Percentiles rank a stretch among this genome's conserved stretches.
Evolutionary conservation across 2,888 invertebrate species (phyloP).

Genomic region (Pterostichus madidus): DNA sequence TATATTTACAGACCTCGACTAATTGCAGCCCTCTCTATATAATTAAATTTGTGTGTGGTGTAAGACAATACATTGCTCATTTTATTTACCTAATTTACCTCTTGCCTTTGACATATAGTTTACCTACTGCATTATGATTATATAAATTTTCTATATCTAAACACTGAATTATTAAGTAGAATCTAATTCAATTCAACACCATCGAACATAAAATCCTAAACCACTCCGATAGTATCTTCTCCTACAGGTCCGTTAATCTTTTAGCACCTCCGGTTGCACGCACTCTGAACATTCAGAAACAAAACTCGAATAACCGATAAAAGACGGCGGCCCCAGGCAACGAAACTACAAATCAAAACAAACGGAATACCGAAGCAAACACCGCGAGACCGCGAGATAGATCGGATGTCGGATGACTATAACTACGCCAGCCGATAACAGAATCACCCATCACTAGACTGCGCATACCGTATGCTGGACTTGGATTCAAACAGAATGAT

Average conservation of each 20-base stretch:
- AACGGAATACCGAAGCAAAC: conserved; percentile 5
- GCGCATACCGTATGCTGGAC: no score
- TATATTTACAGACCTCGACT: no score
- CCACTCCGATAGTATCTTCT: background rate
- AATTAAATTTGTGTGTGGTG: no score
- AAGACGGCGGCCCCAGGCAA: conserved; percentile 12
- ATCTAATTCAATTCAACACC: conserved; percentile 9
- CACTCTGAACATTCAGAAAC: conserved; percentile 39
- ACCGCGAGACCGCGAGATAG: background rate
- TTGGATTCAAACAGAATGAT: no score
- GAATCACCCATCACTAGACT: conserved; percentile 20
- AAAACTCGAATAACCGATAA: conserved; percentile 36
- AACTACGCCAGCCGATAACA: conserved; percentile 11
- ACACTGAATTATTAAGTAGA: background rate
- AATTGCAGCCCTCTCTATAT: no score
- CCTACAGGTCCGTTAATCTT: conserved; percentile 30
- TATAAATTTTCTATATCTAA: background rate
- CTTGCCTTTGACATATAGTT: no score
- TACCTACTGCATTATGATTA: no score
- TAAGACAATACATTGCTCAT: no score
- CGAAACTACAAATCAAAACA: conserved; percentile 45
- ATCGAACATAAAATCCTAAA: background rate
- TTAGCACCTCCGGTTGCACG: conserved; percentile 50
- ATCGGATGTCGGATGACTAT: conserved; percentile 37
- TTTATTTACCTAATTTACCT: no score